Percentiles rank a stretch among this genome's conserved stretches.
Evolutionary conservation across 1,140 invertebrate species (phyloP).

Genomic region (Trichomalopsis sarcophagae): DNA sequence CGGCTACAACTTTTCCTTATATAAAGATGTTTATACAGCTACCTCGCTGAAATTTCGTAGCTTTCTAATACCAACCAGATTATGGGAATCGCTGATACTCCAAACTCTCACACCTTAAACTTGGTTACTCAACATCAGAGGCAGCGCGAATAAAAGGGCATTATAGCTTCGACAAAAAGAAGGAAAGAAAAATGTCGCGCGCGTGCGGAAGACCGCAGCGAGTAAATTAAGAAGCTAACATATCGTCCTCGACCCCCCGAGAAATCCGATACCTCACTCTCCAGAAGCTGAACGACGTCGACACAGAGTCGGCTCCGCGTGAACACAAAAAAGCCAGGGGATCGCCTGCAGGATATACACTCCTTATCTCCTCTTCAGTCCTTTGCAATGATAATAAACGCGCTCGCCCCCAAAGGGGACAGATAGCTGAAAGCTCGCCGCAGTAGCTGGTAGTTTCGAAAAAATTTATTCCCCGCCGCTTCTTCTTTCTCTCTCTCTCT

Average conservation of each 20-base stretch:
- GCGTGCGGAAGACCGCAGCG: background rate
- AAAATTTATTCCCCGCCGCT: background rate
- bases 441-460: background rate
- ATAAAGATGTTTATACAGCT: background rate
- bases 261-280: conserved; percentile 23
- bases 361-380: conserved; percentile 6
- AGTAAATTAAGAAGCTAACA: conserved; percentile 20
- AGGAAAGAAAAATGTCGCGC: background rate
- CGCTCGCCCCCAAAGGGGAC: conserved; percentile 8
- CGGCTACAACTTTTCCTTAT: background rate
- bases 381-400: conserved; percentile 34
- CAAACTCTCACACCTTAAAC: background rate
- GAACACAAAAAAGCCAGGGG: background rate
- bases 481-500: background rate
- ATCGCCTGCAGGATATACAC: background rate
- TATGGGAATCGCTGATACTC: too few relatives aligned
- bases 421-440: background rate
- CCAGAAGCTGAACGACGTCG: background rate
- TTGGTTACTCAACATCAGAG: too few relatives aligned
- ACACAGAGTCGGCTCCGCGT: background rate
- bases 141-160: too few relatives aligned
- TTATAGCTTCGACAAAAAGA: background rate
- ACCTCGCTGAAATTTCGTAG: background rate
- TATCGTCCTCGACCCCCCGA: background rate
- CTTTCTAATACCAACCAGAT: background rate